Evolutionary conservation across 2,888 invertebrate genomes (phyloP).

Genomic region (Incurvaria masculella): DNA sequence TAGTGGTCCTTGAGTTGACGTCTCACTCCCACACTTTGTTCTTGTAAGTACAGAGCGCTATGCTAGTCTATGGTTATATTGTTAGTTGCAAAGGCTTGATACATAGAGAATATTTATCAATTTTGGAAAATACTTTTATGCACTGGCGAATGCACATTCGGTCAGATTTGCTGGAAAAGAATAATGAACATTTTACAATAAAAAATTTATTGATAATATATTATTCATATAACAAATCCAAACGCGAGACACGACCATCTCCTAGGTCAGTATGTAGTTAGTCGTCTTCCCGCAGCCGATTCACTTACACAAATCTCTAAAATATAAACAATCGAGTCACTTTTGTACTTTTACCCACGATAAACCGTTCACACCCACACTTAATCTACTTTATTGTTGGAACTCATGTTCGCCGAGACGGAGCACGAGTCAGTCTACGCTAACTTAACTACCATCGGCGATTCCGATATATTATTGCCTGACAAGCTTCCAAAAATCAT

Average conservation of each 20-base stretch:
- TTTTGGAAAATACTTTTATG: too few species aligned
- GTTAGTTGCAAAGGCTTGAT: too few species aligned
- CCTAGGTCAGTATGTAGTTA: not conserved
- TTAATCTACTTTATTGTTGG: not conserved
- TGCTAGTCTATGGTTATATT: too few species aligned
- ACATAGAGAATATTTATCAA: too few species aligned
- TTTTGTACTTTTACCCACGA: not conserved
- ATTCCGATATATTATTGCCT: not conserved
- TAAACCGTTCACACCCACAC: not conserved
- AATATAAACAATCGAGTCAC: not conserved
- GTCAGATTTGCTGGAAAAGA: too few species aligned
- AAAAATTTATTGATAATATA: constrained; percentile 55
- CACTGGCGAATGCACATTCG: too few species aligned
- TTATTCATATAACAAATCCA: constrained; percentile 45
- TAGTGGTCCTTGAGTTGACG: too few species aligned
- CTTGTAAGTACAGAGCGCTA: too few species aligned
- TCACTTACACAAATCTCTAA: not conserved
- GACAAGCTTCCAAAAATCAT: not conserved
- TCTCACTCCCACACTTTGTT: too few species aligned
- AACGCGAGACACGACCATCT: constrained; percentile 20
- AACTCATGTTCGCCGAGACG: not conserved
- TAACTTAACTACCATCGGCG: not conserved
- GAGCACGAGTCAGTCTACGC: not conserved
- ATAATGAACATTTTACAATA: constrained; percentile 33
- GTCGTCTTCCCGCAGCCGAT: not conserved